Base-by-base conservation (phyloP, 2,888 invertebrate species). In the Megastigmus dorsalis region DNA sequence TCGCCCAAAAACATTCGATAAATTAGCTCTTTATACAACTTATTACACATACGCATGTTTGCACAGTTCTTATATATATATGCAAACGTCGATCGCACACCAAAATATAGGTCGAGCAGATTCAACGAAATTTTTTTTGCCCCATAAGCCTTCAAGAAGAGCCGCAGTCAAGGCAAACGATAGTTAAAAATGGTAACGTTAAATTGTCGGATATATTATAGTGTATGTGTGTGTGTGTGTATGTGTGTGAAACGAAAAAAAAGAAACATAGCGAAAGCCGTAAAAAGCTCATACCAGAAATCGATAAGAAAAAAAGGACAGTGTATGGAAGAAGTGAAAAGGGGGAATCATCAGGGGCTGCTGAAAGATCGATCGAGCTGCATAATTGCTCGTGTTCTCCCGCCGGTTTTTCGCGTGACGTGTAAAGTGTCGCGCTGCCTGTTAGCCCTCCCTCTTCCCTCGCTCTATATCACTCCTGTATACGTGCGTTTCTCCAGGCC, bases 281-380 rank as follows among this genome's bases (percentile, higher is more conserved):
- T 15, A 18, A 66, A 66, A 60, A 28, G 43, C 23, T 10, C 2
- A 26, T 18, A n/a, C 26, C 10, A 10, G 23, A 50, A 60, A 75
- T 75, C 75, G 60, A 75, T 75, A 18, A 45, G 52, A 70, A 43
- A 59, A 70, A 60, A 52, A 7, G n/a, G 9, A 54, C n/a, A n/a
- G n/a, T n/a, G n/a, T n/a, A n/a, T n/a, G n/a, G n/a, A n/a, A n/a
- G n/a, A 28, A 45, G 50, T 4, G 23, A 18, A 33, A 7, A 13
- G 20, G 18, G 26, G 45, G 60, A 57, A 74, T 57, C 28, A 50
- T 59, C 33, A n/a, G 52, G 26, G 20, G 45, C n/a, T 3, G 28
- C 9, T n/a, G n/a, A 13, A n/a, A n/a, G 69, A 70, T 74, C 74
- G 74, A 74, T 75, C 41, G 71, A 75, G 67, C 75, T 67, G 71